A percentile compares a stretch with the other conserved stretches of the same genome.
Evolutionary conservation across 2,797 vertebrate species (phyloP).

Genomic region (Myripristis murdjan): DNA sequence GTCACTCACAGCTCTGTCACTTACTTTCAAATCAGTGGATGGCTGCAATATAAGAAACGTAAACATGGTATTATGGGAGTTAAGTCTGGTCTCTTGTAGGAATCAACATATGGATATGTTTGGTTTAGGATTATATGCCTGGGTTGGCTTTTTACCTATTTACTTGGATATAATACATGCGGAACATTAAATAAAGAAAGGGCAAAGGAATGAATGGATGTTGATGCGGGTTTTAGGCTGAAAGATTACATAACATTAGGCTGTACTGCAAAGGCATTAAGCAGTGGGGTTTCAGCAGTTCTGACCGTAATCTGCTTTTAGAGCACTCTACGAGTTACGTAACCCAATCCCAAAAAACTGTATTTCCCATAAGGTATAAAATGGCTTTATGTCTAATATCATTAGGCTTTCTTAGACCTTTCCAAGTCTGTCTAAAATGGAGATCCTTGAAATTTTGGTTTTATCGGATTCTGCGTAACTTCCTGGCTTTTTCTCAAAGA

Average conservation of each 20-base stretch:
- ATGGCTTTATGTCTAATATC: slow-evolving; percentile 58
- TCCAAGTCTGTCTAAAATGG: slow-evolving; percentile 24
- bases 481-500: slow-evolving; percentile 16
- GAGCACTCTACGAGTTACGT: slow-evolving; percentile 66
- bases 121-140: slow-evolving; percentile 39
- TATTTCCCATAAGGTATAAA: slow-evolving; percentile 55
- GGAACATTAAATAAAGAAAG: slow-evolving; percentile 47
- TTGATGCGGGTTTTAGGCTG: slow-evolving; percentile 43
- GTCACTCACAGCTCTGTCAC: neutral
- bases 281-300: slow-evolving; percentile 59
- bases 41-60: neutral
- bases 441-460: neutral
- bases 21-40: neutral
- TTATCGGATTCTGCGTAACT: slow-evolving; percentile 1
- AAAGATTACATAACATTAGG: slow-evolving; percentile 65
- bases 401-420: slow-evolving; percentile 36
- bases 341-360: slow-evolving; percentile 67
- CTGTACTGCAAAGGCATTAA: slow-evolving; percentile 44
- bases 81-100: slow-evolving; percentile 17
- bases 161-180: slow-evolving; percentile 39
- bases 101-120: slow-evolving; percentile 9
- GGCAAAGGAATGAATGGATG: slow-evolving; percentile 44
- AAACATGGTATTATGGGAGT: slow-evolving; percentile 31
- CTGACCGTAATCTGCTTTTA: slow-evolving; percentile 66
- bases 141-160: slow-evolving; percentile 14